These are phyloP conservation scores for Tylochromis polylepis DNA, from an alignment of 2,113 vertebrate genomes.

Conservation along the genomic window DNA sequence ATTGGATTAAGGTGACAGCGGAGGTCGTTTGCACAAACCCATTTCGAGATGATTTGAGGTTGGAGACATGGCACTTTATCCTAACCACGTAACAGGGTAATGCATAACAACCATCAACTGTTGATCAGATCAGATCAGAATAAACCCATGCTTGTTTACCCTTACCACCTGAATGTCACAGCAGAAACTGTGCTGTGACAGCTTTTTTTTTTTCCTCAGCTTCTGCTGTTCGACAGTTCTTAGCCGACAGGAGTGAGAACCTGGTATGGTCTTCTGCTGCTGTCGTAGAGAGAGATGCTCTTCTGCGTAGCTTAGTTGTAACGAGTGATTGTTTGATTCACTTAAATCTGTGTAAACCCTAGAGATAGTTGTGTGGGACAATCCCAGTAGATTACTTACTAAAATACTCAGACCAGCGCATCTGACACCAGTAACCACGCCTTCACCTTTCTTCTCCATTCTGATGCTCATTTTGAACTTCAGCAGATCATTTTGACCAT, in stretches of 20 bases:
- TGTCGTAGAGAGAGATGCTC: neutral
- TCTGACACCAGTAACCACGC: neutral
- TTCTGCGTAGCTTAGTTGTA: neutral
- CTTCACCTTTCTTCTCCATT: neutral
- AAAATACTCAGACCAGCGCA: neutral
- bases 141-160: neutral
- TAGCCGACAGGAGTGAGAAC: neutral
- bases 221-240: neutral
- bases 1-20: neutral
- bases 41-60: neutral
- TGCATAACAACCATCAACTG: neutral
- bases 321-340: neutral
- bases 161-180: neutral
- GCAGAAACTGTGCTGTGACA: neutral
- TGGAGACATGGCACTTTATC: neutral
- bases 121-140: neutral
- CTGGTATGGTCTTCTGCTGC: neutral
- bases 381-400: fast-evolving
- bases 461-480: neutral
- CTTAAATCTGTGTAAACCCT: neutral
- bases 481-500: neutral
- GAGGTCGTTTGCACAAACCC: neutral
- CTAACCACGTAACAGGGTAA: neutral
- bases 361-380: neutral
- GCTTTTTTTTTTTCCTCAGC: neutral